phyloP scores from a whole-genome alignment of 2,888 invertebrate species.

The Eupithecia tripunctaria region DNA sequence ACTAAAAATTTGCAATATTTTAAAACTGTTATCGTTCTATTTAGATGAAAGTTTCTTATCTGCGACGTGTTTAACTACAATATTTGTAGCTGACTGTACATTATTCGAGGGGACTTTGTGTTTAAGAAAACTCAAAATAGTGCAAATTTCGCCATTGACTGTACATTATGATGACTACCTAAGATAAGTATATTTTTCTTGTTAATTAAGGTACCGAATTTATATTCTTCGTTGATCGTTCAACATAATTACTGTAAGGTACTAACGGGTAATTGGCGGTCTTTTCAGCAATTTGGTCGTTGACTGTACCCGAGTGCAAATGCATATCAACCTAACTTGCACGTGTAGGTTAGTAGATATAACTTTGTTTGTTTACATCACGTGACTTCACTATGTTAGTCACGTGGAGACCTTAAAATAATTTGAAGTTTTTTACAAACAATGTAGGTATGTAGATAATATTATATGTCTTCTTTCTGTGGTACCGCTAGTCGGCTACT shows the following conservation, averaged over 20 bases:
- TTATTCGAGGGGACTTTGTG: background rate
- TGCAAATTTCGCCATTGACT: too few species aligned
- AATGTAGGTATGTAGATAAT: too few species aligned
- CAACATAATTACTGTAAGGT: background rate
- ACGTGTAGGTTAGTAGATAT: background rate
- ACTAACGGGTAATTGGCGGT: background rate
- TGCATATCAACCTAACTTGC: background rate
- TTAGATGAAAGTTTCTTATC: background rate
- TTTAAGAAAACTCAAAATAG: too few species aligned
- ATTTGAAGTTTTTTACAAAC: too few species aligned
- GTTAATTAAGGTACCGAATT: too few species aligned
- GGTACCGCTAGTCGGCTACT: too few species aligned
- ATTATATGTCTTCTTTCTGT: too few species aligned
- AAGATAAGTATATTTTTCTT: too few species aligned
- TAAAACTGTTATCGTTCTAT: too few species aligned
- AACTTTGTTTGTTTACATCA: constrained; percentile 10
- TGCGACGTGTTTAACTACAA: background rate
- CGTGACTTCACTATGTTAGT: background rate
- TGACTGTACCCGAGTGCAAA: background rate
- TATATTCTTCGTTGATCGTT: too few species aligned
- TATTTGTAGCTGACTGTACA: background rate
- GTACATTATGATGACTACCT: too few species aligned
- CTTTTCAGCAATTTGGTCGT: background rate
- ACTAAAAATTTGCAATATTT: background rate
- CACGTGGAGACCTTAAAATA: background rate